Evolutionary conservation across 2,888 invertebrate genomes (phyloP).

Genomic region (Anticlea derivata): DNA sequence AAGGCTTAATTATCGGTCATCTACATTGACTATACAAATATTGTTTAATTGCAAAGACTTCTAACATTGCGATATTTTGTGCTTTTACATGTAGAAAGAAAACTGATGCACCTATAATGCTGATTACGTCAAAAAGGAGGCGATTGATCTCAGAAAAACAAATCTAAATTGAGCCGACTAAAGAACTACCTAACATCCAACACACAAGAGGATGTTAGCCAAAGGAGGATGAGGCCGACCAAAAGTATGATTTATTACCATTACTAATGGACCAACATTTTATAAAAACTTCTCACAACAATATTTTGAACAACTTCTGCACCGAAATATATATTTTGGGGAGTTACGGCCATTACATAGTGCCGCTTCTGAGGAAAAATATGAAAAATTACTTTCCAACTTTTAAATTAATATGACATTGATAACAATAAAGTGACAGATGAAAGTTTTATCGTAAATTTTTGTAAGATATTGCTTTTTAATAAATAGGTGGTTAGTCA

Average conservation of each 20-base stretch:
- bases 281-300: constrained; percentile 28
- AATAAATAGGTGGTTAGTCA: constrained; percentile 8
- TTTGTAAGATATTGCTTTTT: constrained; percentile 18
- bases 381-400: constrained; percentile 2
- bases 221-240: constrained; percentile 32
- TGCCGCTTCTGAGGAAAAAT: not conserved
- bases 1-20: too few species aligned
- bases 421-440: constrained; percentile 24
- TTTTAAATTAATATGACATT: constrained; percentile 24
- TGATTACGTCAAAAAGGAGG: too few species aligned
- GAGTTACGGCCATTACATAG: constrained; percentile 5
- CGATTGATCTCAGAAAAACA: too few species aligned
- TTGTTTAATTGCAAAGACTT: too few species aligned
- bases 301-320: constrained; percentile 12
- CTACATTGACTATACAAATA: too few species aligned
- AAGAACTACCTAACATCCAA: constrained; percentile 13
- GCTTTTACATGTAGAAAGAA: too few species aligned
- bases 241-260: constrained; percentile 47
- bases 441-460: constrained; percentile 20
- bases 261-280: constrained; percentile 45
- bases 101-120: too few species aligned
- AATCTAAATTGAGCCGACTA: constrained; percentile 39
- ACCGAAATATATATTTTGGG: constrained; percentile 26
- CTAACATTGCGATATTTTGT: too few species aligned
- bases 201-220: too few species aligned